Percentiles rank a stretch among this genome's conserved stretches.
phyloP scores from a whole-genome alignment of 1,140 invertebrate genomes.

The Bombus huntii region DNA sequence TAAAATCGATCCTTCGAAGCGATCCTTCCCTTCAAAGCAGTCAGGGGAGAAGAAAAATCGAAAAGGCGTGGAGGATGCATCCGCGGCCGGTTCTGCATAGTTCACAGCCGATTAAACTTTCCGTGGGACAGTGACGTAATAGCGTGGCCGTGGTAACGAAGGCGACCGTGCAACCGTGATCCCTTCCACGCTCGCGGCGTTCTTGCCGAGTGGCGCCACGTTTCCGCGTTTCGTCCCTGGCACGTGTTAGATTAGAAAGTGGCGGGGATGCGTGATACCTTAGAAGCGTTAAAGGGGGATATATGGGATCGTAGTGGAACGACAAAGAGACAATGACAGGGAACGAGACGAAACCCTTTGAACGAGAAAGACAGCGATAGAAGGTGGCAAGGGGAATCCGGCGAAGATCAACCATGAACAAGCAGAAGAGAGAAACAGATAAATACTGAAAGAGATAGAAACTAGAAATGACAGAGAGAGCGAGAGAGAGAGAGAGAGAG shows the following conservation, averaged over 20 bases:
- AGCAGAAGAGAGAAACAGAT: not conserved
- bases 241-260: constrained; percentile 66
- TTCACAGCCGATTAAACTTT: constrained; percentile 32
- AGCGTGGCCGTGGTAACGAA: constrained; percentile 47
- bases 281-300: constrained; percentile 60
- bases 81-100: constrained; percentile 20
- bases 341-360: not conserved
- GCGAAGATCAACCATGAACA: not conserved
- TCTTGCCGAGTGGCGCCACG: constrained; percentile 53
- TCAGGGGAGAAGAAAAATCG: not conserved
- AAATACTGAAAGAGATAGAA: constrained; percentile 1
- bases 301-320: constrained; percentile 11
- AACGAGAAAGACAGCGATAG: not conserved
- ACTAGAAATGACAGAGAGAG: not conserved
- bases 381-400: not conserved
- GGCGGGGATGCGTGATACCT: constrained; percentile 61
- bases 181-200: constrained; percentile 4
- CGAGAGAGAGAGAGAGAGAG: not conserved
- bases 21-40: not conserved
- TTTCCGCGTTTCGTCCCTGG: constrained; percentile 62
- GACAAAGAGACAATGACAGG: constrained; percentile 26
- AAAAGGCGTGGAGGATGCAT: constrained; percentile 5
- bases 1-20: not conserved
- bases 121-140: constrained; percentile 47
- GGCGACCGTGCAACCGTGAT: constrained; percentile 21